Conservation (phyloP, 2,888 invertebrate genomes). For the Dryocosmus kuriphilus region DNA sequence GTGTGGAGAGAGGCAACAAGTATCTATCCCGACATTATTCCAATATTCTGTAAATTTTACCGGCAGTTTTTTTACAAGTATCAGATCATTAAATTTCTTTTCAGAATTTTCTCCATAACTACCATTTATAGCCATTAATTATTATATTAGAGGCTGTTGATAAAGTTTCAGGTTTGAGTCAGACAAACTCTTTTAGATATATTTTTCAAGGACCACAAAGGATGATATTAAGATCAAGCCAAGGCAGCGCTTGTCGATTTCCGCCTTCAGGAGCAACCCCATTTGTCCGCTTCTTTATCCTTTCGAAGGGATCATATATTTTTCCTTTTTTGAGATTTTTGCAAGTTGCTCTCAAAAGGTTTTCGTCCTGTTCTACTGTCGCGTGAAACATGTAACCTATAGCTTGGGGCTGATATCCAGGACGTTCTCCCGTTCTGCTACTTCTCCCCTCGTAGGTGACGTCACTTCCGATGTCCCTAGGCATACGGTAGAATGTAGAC, state of each 20-base stretch:
- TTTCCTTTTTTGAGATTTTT: slow-evolving; percentile 57
- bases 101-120: no score
- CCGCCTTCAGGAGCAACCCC: no score
- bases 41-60: slow-evolving; percentile 58
- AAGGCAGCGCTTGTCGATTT: background rate
- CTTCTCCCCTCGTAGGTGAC: slow-evolving; percentile 10
- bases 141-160: no score
- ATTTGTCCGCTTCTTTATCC: slow-evolving; percentile 7
- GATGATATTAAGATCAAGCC: background rate
- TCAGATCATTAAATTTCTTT: background rate
- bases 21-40: slow-evolving; percentile 58
- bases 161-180: background rate
- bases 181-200: background rate
- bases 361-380: slow-evolving; percentile 27
- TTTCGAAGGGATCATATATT: slow-evolving; percentile 53
- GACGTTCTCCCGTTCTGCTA: slow-evolving; percentile 16
- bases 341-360: slow-evolving; percentile 56
- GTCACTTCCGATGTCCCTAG: slow-evolving; percentile 33
- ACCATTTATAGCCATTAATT: no score
- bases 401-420: slow-evolving; percentile 62
- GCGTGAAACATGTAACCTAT: slow-evolving; percentile 61
- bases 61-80: background rate
- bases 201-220: background rate
- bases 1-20: slow-evolving; percentile 60
- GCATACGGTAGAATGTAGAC: slow-evolving; percentile 10